A percentile compares a stretch with the other conserved stretches of the same genome.
Evolutionary conservation across 2,113 vertebrate species (phyloP).

Genomic region (Polyodon spathula): DNA sequence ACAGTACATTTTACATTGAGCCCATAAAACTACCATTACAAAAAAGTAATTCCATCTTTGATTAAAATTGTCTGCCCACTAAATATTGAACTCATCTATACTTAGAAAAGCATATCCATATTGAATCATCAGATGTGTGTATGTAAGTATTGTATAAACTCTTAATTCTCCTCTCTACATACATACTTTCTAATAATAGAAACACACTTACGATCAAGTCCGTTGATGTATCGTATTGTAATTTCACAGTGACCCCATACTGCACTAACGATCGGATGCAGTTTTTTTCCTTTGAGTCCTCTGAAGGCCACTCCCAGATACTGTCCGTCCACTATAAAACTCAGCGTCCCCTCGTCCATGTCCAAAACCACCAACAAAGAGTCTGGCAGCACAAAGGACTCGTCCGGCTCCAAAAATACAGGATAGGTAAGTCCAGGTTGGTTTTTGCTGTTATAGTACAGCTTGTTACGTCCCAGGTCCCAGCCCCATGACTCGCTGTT

Average conservation of each 20-base stretch:
- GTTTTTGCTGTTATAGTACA: slow-evolving; percentile 92
- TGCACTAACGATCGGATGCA: slow-evolving; percentile 90
- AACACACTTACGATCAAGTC: slow-evolving; percentile 87
- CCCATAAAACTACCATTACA: too few relatives aligned
- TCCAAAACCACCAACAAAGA: slow-evolving; percentile 88
- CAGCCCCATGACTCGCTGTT: slow-evolving; percentile 93
- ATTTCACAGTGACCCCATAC: slow-evolving; percentile 98
- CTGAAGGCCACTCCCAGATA: slow-evolving; percentile 94
- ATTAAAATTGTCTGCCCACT: too few relatives aligned
- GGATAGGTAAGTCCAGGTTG: slow-evolving; percentile 77
- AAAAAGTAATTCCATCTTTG: too few relatives aligned
- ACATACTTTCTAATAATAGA: rapidly evolving
- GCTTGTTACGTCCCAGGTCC: slow-evolving; percentile 91
- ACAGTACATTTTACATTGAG: too few relatives aligned
- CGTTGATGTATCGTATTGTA: slow-evolving; percentile 94
- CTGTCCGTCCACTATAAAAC: slow-evolving; percentile 91
- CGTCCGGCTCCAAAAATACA: slow-evolving; percentile 81
- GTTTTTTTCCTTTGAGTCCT: slow-evolving; percentile 91
- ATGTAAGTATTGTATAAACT: too few relatives aligned
- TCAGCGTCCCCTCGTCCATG: slow-evolving; percentile 95
- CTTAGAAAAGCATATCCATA: too few relatives aligned
- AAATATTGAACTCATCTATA: too few relatives aligned
- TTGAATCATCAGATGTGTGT: too few relatives aligned
- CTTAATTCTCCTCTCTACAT: too few relatives aligned
- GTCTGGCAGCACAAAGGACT: slow-evolving; percentile 85